These are phyloP conservation scores for Upupa epops DNA, from an alignment of 2,113 vertebrate species.

Conservation along the genomic window DNA sequence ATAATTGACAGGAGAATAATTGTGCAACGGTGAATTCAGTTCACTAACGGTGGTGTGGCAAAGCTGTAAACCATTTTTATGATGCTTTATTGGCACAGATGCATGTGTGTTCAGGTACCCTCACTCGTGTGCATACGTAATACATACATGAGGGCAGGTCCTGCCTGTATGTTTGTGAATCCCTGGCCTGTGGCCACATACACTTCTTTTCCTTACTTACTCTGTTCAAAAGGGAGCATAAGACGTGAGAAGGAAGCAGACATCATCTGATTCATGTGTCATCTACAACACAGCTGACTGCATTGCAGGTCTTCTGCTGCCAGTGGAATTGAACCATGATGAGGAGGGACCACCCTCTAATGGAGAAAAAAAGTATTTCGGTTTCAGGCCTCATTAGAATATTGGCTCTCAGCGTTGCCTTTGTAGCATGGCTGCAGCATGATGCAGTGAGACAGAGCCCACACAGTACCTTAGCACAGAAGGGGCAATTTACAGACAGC, in stretches of 20 bases:
- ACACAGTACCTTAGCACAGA: not conserved
- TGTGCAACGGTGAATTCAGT: not conserved
- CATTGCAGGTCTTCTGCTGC: constrained; percentile 44
- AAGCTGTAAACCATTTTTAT: not conserved
- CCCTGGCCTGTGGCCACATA: not conserved
- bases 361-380: constrained; percentile 33
- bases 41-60: not conserved
- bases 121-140: accelerated
- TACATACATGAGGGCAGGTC: not conserved
- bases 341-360: constrained; percentile 59
- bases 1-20: not conserved
- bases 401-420: constrained; percentile 19
- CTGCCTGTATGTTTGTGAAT: not conserved
- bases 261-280: not conserved
- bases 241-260: not conserved
- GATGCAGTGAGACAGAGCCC: not conserved
- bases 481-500: constrained; percentile 28
- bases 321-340: constrained; percentile 39
- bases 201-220: not conserved
- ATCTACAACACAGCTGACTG: not conserved
- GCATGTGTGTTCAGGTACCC: not conserved
- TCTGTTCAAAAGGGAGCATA: accelerated
- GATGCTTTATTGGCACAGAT: not conserved
- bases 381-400: not conserved
- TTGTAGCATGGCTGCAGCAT: not conserved